Percentiles rank a stretch among this genome's conserved stretches.
phyloP scores from a whole-genome alignment of 1,140 invertebrate genomes.

The Apolygus lucorum region DNA sequence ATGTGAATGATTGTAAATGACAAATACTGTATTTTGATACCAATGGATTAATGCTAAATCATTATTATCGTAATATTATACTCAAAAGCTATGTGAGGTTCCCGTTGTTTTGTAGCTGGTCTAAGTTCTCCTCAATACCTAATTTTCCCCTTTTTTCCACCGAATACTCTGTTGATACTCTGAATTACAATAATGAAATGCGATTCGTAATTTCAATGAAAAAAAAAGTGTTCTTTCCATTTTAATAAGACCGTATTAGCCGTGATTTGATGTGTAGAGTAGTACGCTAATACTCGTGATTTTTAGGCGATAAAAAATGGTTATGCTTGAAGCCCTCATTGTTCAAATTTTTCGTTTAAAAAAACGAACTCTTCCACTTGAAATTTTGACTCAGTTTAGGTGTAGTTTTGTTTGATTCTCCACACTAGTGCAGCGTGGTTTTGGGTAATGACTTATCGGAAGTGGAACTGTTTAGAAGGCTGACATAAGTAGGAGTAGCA shows the following conservation, averaged over 20 bases:
- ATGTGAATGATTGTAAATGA: slow-evolving; percentile 26
- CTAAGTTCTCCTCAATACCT: slow-evolving; percentile 17
- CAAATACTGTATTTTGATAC: slow-evolving; percentile 30
- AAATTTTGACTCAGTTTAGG: too few relatives aligned
- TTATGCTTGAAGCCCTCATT: slow-evolving; percentile 10
- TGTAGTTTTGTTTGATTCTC: too few relatives aligned
- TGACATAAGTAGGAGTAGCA: too few relatives aligned
- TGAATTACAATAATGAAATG: neutral
- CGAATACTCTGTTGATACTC: neutral
- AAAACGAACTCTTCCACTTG: too few relatives aligned
- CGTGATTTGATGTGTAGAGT: slow-evolving; percentile 15
- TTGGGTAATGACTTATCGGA: too few relatives aligned
- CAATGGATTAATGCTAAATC: slow-evolving; percentile 21
- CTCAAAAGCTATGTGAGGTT: slow-evolving; percentile 21
- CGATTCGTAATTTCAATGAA: neutral
- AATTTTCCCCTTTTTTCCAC: neutral
- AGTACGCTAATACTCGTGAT: slow-evolving; percentile 9
- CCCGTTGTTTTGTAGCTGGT: slow-evolving; percentile 26
- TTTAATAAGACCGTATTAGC: slow-evolving; percentile 1
- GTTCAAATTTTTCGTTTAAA: neutral
- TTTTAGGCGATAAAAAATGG: slow-evolving; percentile 7
- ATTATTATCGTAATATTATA: neutral
- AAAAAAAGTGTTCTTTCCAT: slow-evolving; percentile 14
- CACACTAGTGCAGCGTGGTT: too few relatives aligned
- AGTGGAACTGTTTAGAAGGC: too few relatives aligned